Percentiles rank a stretch among this genome's conserved stretches.
Conservation (phyloP, 2,113 vertebrate genomes). For the Callaeas wilsoni region DNA sequence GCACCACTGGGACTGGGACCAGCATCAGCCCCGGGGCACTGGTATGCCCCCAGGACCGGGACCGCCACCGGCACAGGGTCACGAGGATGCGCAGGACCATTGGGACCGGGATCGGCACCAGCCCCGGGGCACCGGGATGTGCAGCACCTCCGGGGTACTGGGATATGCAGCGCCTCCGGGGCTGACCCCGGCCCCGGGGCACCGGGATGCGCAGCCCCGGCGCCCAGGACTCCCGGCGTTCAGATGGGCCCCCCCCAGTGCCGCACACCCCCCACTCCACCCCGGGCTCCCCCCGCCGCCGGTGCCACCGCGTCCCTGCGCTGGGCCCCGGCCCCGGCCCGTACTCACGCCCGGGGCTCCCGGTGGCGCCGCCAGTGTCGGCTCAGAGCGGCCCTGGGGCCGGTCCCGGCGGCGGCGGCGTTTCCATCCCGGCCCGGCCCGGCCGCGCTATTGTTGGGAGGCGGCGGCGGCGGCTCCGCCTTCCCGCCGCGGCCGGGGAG, state of each 20-base stretch:
- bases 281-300: not conserved
- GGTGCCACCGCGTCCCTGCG: not conserved
- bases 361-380: not conserved
- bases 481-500: slow-evolving; percentile 13
- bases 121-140: not conserved
- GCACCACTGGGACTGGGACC: slow-evolving; percentile 1
- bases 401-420: not conserved
- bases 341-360: not conserved
- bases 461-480: slow-evolving; percentile 37
- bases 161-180: not conserved
- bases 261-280: not conserved
- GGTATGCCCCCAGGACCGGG: not conserved
- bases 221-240: not conserved
- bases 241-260: not conserved
- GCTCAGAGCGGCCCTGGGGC: not conserved
- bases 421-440: not conserved
- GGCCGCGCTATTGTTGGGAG: slow-evolving; percentile 50
- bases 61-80: not conserved
- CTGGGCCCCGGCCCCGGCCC: not conserved
- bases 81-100: not conserved
- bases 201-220: not conserved
- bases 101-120: slow-evolving; percentile 12
- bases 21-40: not conserved
- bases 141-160: slow-evolving; percentile 9
- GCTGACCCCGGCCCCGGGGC: not conserved